Evolutionary conservation across 2,113 vertebrate species (phyloP), one percentile per base, ranked within the genome.

Genomic region (Nansenia antarctica): DNA sequence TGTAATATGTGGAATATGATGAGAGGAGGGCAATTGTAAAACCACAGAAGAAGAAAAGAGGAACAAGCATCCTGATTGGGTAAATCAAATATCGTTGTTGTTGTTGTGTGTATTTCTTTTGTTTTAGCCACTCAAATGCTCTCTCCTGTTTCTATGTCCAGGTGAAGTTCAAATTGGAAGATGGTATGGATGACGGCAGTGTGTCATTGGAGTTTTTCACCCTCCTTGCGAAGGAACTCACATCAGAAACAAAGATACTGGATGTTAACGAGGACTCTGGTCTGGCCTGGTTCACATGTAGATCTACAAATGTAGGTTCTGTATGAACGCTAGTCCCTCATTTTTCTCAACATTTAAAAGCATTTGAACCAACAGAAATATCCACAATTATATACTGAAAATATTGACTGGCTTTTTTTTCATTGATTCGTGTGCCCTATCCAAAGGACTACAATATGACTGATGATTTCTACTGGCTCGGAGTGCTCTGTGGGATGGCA

Each of bases 121-220:
- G n/a, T n/a, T n/a, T n/a, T n/a, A n/a, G n/a, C n/a, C n/a, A n/a
- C n/a, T n/a, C n/a, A n/a, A n/a, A n/a, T n/a, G n/a, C n/a, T n/a
- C n/a, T n/a, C n/a, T n/a, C n/a, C n/a, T n/a, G n/a, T 55, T 55
- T n/a, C 1, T 54, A 45, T 69, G n/a, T 54, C 18, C 65, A 87
- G 88, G 78, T 92, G 27, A 0, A 0, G 0, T 76, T 90, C 34
- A 0, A n/a, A n/a, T n/a, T n/a, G n/a, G n/a, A 1, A 3, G 0
- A 2, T 1, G 86, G 88, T 3, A 0, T 0, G 0, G 72, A 79
- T 1, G 90, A 71, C 0, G 7, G 55, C 3, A n/a, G n/a, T n/a
- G n/a, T n/a, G n/a, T 55, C 30, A 2, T 76, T 22, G 63, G 90
- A 90, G 30, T 72, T 92, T 20, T 92, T 92, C 83, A 74, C 52